Percentiles rank a stretch among this genome's conserved stretches.
Evolutionary conservation across 37 sponge, comb jelly and placozoan genomes (phyloP).

Genomic region (Agelas oroides): DNA sequence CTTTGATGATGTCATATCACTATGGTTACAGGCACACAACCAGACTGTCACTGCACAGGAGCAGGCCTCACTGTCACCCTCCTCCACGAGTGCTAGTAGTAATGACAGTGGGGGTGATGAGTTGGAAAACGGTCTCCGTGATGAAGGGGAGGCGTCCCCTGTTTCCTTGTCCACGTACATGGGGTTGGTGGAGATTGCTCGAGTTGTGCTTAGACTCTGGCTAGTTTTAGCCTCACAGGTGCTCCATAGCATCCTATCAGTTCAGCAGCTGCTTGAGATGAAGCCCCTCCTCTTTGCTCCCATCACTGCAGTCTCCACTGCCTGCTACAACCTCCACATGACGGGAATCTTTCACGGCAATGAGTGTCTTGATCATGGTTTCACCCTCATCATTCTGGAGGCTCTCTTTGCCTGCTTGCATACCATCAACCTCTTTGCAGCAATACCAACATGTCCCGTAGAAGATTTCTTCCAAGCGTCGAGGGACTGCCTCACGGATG

Average conservation of each 20-base stretch:
- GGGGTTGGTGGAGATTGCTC: constrained; percentile 36
- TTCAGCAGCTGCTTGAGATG: constrained; percentile 37
- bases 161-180: neutral
- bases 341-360: constrained; percentile 40
- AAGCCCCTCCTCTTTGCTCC: constrained; percentile 39
- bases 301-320: constrained; percentile 32
- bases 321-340: constrained; percentile 55
- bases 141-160: neutral
- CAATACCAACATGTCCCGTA: neutral
- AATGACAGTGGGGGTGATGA: neutral
- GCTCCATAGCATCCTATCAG: constrained; percentile 18
- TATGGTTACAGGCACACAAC: constrained; percentile 54
- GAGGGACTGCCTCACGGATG: constrained; percentile 34
- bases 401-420: constrained; percentile 29
- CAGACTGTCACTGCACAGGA: neutral
- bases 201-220: constrained; percentile 60
- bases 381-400: constrained; percentile 63
- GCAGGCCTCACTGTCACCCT: neutral
- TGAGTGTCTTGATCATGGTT: constrained; percentile 51
- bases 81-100: neutral
- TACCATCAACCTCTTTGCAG: constrained; percentile 7
- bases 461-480: constrained; percentile 17
- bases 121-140: neutral
- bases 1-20: constrained; percentile 48
- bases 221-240: constrained; percentile 15